Conservation (phyloP, 2,113 vertebrate species). For the Aphyosemion australe region DNA sequence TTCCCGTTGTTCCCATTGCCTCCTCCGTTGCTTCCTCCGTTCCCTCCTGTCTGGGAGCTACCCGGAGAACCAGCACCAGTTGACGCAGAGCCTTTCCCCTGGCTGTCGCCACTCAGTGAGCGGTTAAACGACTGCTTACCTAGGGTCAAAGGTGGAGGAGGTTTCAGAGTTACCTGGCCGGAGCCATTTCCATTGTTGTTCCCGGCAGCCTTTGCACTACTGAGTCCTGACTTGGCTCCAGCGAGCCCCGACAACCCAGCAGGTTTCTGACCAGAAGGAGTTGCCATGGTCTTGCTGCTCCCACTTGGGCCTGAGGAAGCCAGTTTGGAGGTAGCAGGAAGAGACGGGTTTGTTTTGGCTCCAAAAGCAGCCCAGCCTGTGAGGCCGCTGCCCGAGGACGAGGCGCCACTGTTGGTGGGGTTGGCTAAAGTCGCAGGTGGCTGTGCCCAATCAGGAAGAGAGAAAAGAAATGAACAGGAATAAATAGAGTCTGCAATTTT, state of each 20-base stretch:
- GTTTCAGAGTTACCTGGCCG: constrained; percentile 81
- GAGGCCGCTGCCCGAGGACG: constrained; percentile 88
- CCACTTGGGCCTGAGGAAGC: constrained; percentile 79
- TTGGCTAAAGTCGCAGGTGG: constrained; percentile 84
- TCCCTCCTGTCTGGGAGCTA: constrained; percentile 69
- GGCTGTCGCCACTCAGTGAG: constrained; percentile 88
- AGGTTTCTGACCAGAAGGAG: constrained; percentile 87
- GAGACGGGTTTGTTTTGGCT: constrained; percentile 88
- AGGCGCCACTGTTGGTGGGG: constrained; percentile 80
- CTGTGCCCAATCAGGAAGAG: constrained; percentile 67
- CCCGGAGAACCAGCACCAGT: constrained; percentile 77
- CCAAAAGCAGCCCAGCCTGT: constrained; percentile 97
- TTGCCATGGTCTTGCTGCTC: constrained; percentile 80
- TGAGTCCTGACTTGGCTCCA: constrained; percentile 83
- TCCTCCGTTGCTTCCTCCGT: constrained; percentile 69
- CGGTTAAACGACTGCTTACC: constrained; percentile 93
- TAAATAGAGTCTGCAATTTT: no score
- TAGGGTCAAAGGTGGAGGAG: constrained; percentile 88
- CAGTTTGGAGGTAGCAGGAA: constrained; percentile 85
- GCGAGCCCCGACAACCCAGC: constrained; percentile 87
- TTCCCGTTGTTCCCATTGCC: constrained; percentile 74
- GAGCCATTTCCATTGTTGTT: constrained; percentile 77
- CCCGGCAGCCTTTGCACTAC: constrained; percentile 80
- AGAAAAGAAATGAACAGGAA: not conserved
- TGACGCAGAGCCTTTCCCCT: constrained; percentile 83